These are phyloP conservation scores for Meriones psammophilus DNA, from an alignment of 2,797 vertebrate species.

Conservation along the genomic window DNA sequence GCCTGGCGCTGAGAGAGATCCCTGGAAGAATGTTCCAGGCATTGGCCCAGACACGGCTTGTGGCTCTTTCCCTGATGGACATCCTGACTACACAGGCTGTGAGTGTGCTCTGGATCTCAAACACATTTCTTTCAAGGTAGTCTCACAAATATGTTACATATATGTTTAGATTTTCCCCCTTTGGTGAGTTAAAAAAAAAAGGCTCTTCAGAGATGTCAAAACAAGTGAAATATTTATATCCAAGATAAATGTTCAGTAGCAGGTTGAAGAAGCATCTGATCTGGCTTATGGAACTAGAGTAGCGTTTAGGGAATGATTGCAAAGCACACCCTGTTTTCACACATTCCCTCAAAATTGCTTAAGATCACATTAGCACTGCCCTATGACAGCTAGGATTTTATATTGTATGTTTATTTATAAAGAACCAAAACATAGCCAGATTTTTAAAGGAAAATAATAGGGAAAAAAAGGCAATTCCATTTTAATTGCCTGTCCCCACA, in stretches of 20 bases:
- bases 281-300: conserved; percentile 67
- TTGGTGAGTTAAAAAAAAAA: conserved; percentile 70
- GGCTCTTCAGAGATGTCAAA: conserved; percentile 78
- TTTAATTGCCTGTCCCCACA: background rate
- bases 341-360: conserved; percentile 37
- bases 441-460: background rate
- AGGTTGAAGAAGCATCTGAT: conserved; percentile 76
- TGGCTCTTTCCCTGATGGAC: conserved; percentile 1
- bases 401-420: background rate
- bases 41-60: background rate
- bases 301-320: conserved; percentile 57
- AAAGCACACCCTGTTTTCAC: conserved; percentile 64
- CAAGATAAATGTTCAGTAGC: conserved; percentile 77
- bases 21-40: background rate
- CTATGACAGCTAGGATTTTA: background rate
- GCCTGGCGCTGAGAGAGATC: background rate
- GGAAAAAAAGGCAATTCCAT: background rate
- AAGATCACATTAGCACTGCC: background rate
- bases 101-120: conserved; percentile 51
- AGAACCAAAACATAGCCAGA: background rate
- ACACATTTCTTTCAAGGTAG: conserved; percentile 73
- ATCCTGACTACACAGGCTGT: background rate
- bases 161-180: conserved; percentile 67
- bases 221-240: conserved; percentile 81
- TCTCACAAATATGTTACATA: conserved; percentile 79